Percentiles rank a stretch among this genome's conserved stretches.
phyloP scores from a whole-genome alignment of 2,888 invertebrate species.

The Artemia sinica region DNA sequence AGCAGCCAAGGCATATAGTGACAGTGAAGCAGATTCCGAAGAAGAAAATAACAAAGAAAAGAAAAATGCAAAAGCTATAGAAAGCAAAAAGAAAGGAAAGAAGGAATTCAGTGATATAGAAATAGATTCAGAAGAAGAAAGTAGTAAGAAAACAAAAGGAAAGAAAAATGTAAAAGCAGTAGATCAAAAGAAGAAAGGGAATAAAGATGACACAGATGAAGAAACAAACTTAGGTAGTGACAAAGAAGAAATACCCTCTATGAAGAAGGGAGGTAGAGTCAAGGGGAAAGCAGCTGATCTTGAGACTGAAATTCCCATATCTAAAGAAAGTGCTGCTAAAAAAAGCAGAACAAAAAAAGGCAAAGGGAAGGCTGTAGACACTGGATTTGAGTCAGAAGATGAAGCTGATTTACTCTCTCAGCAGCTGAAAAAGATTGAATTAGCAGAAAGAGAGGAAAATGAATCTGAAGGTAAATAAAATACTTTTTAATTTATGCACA shows the following conservation, averaged over 20 bases:
- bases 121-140: conserved; percentile 17
- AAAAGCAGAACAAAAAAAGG: conserved; percentile 33
- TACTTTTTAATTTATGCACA: no score
- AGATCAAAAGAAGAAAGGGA: conserved; percentile 16
- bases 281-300: conserved; percentile 31
- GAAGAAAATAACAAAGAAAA: no score
- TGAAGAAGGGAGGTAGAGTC: conserved; percentile 24
- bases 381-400: conserved; percentile 18
- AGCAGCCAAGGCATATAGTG: no score
- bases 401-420: conserved; percentile 1
- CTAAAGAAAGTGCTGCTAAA: conserved; percentile 24
- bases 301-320: conserved; percentile 27
- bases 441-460: neutral
- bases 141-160: conserved; percentile 25
- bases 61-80: no score
- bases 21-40: no score
- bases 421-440: neutral
- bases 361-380: conserved; percentile 24
- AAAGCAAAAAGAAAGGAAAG: no score
- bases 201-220: conserved; percentile 14
- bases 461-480: neutral
- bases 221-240: conserved; percentile 23
- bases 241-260: conserved; percentile 24
- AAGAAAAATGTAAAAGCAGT: conserved; percentile 25
- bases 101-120: neutral